Evolutionary conservation across 2,888 invertebrate genomes (phyloP).

Genomic region (Heteromyza rotundicornis): DNA sequence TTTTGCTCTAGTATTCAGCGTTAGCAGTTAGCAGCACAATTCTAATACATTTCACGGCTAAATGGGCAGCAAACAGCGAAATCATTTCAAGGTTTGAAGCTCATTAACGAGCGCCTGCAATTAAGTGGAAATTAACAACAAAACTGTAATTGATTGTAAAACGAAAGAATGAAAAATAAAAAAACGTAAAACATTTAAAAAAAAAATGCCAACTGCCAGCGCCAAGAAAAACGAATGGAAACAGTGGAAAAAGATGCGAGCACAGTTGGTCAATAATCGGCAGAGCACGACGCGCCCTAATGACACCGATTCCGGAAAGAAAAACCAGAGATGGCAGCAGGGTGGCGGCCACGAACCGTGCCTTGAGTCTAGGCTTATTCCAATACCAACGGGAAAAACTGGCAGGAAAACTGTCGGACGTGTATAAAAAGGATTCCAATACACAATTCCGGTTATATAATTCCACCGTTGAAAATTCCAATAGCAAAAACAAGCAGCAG

Average conservation of each 20-base stretch:
- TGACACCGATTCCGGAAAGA: slow-evolving; percentile 54
- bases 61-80: slow-evolving; percentile 15
- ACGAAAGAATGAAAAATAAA: neutral
- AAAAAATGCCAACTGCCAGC: neutral
- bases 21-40: too few relatives aligned
- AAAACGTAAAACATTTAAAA: neutral
- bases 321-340: slow-evolving; percentile 30
- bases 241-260: slow-evolving; percentile 30
- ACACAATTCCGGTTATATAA: slow-evolving; percentile 48
- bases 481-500: too few relatives aligned
- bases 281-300: slow-evolving; percentile 48
- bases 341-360: slow-evolving; percentile 18
- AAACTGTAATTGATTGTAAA: neutral
- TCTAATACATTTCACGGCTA: slow-evolving; percentile 25
- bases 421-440: slow-evolving; percentile 12
- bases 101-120: slow-evolving; percentile 19
- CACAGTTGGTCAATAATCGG: slow-evolving; percentile 45
- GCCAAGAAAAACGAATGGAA: slow-evolving; percentile 13
- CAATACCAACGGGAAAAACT: slow-evolving; percentile 15
- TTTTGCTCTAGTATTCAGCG: too few relatives aligned
- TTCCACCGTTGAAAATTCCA: slow-evolving; percentile 44
- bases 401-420: slow-evolving; percentile 22
- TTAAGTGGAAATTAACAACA: neutral
- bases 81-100: slow-evolving; percentile 22
- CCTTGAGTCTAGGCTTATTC: too few relatives aligned